Evolutionary conservation across 2,888 invertebrate species (phyloP), one percentile per base, ranked within the genome.

Genomic region (Thymelicus acteon): DNA sequence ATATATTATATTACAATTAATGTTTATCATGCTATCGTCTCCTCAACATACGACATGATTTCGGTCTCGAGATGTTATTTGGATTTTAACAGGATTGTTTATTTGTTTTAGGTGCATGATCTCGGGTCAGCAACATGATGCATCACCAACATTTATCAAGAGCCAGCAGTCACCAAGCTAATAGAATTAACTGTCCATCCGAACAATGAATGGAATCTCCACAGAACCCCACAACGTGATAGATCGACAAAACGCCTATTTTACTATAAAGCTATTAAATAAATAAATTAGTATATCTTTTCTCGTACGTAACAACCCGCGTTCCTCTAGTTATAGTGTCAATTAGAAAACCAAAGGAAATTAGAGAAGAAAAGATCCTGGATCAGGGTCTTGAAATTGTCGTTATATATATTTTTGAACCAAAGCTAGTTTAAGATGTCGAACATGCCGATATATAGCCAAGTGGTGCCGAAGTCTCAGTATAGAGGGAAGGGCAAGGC

Each of bases 391-490:
- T 73, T 74, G 76, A 76, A 77, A 77, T 74, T 74, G 67, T 73
- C 72, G 75, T 77, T 73, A 75, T 75, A 75, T 75, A 75, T 76
- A 76, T 78, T 78, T 80, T 78, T 75, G 72, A 79, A 90, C 93
- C 93, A 93, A 92, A 93, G 92, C 76, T 90, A 90, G 88, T 78
- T 72, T 80, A 90, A 85, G 79, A 94, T 94, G 94, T 89, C 94
- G 73, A 92, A 94, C 82, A 89, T 93, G 85, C 94, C 94, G 19
- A 94, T 94, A 75, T 94, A 94, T 77, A 94, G 94, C 74, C 94
- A 94, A 78, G 92, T 94, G 61, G 89, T 91, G 19, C 93, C 93
- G 5, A 93, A 93, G 76, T 91, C 91, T 0, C 92, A 93, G 68
- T 90, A 88, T 63, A 78, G 85, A 39, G 72, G 84, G 52, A 81